Percentiles rank a stretch among this genome's conserved stretches.
Evolutionary conservation across 2,113 vertebrate genomes (phyloP).

Genomic region (Thalassoma bifasciatum): DNA sequence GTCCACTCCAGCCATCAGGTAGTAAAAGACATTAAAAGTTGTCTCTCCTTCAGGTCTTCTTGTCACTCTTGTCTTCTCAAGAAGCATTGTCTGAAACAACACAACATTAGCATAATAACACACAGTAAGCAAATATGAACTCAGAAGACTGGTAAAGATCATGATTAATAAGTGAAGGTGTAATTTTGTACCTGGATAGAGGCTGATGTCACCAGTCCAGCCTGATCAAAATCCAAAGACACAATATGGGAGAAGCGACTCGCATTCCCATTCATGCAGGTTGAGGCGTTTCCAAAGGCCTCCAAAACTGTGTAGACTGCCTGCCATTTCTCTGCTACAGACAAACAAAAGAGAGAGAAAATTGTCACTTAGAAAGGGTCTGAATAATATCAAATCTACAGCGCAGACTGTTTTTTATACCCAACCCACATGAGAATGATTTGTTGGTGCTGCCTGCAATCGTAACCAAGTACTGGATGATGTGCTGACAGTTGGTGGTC

Average conservation of each 20-base stretch:
- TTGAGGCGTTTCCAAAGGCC: conserved; percentile 94
- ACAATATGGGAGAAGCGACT: conserved; percentile 96
- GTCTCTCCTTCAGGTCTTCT: conserved; percentile 88
- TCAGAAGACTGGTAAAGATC: not conserved
- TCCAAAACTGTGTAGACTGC: conserved; percentile 94
- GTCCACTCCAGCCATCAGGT: conserved; percentile 93
- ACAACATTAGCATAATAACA: conserved; percentile 11
- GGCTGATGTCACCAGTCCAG: conserved; percentile 94
- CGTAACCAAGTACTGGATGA: conserved; percentile 93
- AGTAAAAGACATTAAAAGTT: conserved; percentile 96
- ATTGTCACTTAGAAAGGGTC: not conserved
- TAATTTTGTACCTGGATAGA: conserved; percentile 89
- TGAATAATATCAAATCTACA: not conserved
- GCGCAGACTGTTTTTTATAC: not conserved
- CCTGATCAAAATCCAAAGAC: conserved; percentile 97
- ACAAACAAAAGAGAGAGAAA: not conserved
- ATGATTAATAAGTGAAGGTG: not conserved
- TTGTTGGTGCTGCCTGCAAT: conserved; percentile 90
- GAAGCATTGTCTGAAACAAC: conserved; percentile 89
- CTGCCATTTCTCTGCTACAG: conserved; percentile 95
- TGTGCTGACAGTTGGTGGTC: conserved; percentile 94
- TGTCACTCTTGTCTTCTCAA: conserved; percentile 93
- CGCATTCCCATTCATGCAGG: conserved; percentile 90
- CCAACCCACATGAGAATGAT: conserved; percentile 89
- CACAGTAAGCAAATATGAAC: not conserved